Evolutionary conservation across 1,140 invertebrate genomes (phyloP), one percentile per base, ranked within the genome.

Genomic region (Teleogryllus occipitalis): DNA sequence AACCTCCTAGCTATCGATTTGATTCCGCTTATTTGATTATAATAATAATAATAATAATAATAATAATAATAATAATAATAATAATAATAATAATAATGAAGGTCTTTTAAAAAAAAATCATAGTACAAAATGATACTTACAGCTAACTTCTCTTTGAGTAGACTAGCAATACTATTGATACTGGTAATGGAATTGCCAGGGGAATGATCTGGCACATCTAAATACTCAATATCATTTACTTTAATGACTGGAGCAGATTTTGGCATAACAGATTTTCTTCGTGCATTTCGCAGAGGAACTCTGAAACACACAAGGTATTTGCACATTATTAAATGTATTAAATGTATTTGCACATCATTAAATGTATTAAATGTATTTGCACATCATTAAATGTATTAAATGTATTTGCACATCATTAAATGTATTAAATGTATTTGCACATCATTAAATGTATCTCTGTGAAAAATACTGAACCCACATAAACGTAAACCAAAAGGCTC

Each of bases 121-220:
- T 5, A 18, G 27, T 39, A 39, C 27, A 18, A 22, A 8, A n/a
- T 12, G 15, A 47, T 47, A 78, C 85, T 83, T 85, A 95, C 90
- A 86, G 95, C 92, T 76, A 95, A 87, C 88, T 95, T 95, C 83
- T 95, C 94, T 82, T 91, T 92, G 2, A 95, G 87, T 74, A 95
- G 86, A 85, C 93, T 95, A 74, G 93, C 93, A 74, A 95, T 89
- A 2, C 93, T 95, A 84, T 95, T 95, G 74, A 95, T 90, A 78
- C 93, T 94, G 0, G 93, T 94, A 82, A 95, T 92, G 7, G 94
- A 95, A 80, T 92, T 92, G 76, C 78, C 76, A n/a, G 79, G 79
- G 65, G 79, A 80, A 4, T 78, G 54, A 72, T 78, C 78, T 49
- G 47, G 75, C 8, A n/a, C 75, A 77, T 78, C 78, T 8, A 73